Base-by-base conservation (phyloP, 1,140 invertebrate species). In the Triops cancriformis region DNA sequence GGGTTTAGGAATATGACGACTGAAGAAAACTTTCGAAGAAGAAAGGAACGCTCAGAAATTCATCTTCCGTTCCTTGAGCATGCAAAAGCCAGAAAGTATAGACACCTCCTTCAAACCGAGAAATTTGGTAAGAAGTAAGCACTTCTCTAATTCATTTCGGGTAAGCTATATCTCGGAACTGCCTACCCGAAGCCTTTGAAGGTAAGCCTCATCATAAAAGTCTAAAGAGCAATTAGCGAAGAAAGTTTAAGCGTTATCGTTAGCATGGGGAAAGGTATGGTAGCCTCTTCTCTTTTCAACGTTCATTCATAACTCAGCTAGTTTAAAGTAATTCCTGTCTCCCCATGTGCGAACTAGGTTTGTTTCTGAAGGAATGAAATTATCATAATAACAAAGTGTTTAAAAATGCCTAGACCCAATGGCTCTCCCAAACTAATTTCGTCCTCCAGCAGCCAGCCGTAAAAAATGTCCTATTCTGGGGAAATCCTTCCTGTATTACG, bases 161-260 rank as follows among this genome's bases (percentile, higher is more conserved):
- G 18, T 23, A 64, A 64, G 51, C 18, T 64, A 64, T 64, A 14
- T 23, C 18, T 45, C 23, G 14, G 51, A 14, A 64, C 51, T 64
- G 14, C 51, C 23, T 64, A 64, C 18, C 51, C 51, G 18, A 64
- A 64, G 3, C 51, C 51, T 64, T 64, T 64, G 51, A 64, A 64
- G 51, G n/a, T 64, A 64, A 64, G 51, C 51, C 23, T 64, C 51
- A 64, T 23, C 51, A 64, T 64, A 64, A 64, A 64, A 64, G 51
- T 64, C 51, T 23, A 64, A 64, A 64, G 51, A 64, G 51, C 51
- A 64, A 64, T 64, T 64, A 64, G 51, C 51, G 51, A 64, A 64
- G 51, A 23, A 64, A 64, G 51, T 64, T 64, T 64, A 23, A 64
- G 51, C 51, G 18, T 64, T 64, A 64, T 64, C 10, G 14, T 64